Base-by-base conservation (phyloP, 2,113 vertebrate genomes). In the Mustela nigripes region DNA sequence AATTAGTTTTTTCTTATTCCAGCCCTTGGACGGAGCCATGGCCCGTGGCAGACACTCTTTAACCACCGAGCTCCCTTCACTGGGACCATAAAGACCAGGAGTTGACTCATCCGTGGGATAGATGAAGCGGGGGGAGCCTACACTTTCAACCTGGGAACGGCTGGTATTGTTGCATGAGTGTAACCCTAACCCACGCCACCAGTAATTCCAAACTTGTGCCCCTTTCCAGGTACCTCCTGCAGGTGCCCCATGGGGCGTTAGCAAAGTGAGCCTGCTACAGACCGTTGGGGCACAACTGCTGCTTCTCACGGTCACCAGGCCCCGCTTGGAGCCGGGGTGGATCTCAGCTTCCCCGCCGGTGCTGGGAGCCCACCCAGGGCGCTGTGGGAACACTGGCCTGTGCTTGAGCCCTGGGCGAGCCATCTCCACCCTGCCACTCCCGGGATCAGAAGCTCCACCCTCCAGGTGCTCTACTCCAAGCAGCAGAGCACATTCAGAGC, bases 331-430 rank as follows among this genome's bases (percentile, higher is more conserved):
- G 65, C 65, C 39, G 71, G 45, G 18, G 62, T 45, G 12, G 15
- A 9, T 7, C 28, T 11, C 69, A 11, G 5, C 7, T 56, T 26
- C 1, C 2, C 0, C 36, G 22, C 16, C 22, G 62, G 28, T 22
- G 42, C 1, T 7, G 81, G 16, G 58, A 21, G 11, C 76, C 56
- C 76, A 0, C 1, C 11, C 2, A 71, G 7, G n/a, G 12, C 42
- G 11, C 7, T 65, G 19, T 15, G 83, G 58, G 48, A 33, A 71
- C 7, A 5, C 58, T 33, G 36, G 2, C 53, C 22, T 39, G 0
- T 4, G 8, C 81, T 36, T 65, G 21, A 36, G n/a, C 11, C 2
- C 62, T 36, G 22, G 45, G 4, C 12, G 4, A 39, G 1, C 33
- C 42, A 5, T 36, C 11, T 21, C 14, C 19, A 22, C 22, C 21